phyloP scores from a whole-genome alignment of 2,888 invertebrate species.

The Drosophila maculinotata region DNA sequence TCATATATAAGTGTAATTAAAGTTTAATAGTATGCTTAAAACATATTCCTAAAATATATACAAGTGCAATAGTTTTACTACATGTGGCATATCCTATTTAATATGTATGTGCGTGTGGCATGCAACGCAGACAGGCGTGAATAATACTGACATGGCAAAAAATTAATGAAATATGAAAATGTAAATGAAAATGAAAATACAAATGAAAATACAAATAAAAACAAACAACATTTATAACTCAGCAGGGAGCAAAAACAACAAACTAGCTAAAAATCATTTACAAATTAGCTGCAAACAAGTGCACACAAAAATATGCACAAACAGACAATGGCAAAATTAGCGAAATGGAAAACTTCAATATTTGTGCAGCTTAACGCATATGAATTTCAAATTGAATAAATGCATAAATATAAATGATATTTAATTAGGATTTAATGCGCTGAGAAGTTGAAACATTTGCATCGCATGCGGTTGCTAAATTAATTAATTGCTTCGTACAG shows the following conservation, averaged over 20 bases:
- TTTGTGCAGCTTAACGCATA: conserved; percentile 25
- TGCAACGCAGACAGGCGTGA: conserved; percentile 39
- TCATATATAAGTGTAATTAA: too few relatives aligned
- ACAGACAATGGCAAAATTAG: conserved; percentile 7
- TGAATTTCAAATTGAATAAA: conserved; percentile 30
- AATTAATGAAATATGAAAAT: conserved; percentile 26
- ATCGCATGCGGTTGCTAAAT: conserved; percentile 52
- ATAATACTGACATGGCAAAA: conserved; percentile 45
- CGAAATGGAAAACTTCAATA: conserved; percentile 23
- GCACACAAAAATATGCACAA: conserved; percentile 34
- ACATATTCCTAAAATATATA: too few relatives aligned
- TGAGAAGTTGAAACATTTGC: conserved; percentile 63
- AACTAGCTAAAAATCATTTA: conserved; percentile 60
- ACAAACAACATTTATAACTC: conserved; percentile 14
- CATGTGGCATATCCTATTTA: conserved; percentile 2
- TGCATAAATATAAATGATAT: conserved; percentile 29
- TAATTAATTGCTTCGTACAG: conserved; percentile 62
- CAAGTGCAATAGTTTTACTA: conserved; percentile 26
- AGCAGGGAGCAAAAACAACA: conserved; percentile 11
- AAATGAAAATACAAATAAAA: conserved; percentile 14
- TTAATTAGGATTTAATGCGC: conserved; percentile 33
- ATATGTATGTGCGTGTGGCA: conserved; percentile 16
- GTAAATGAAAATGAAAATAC: conserved; percentile 15
- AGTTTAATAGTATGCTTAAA: too few relatives aligned
- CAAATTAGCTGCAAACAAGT: conserved; percentile 64